Conservation (phyloP, 2,113 vertebrate species). For the Plectropomus leopardus region DNA sequence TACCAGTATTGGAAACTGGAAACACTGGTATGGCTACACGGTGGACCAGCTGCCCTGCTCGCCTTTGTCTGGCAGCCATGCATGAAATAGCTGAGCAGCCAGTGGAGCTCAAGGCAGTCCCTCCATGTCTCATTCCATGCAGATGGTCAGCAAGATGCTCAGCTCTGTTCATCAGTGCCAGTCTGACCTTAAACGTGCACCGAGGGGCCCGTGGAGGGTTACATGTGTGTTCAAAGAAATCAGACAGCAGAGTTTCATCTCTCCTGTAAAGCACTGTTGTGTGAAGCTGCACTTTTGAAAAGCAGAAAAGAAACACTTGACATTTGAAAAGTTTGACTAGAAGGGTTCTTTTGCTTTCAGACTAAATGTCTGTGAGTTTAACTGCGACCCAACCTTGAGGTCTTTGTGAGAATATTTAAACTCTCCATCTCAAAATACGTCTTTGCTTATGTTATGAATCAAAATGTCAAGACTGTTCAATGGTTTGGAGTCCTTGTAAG, state of each 20-base stretch:
- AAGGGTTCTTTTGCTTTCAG: constrained; percentile 40
- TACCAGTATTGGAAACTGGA: neutral
- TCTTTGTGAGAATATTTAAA: constrained; percentile 10
- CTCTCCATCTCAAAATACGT: neutral
- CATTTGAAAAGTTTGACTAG: constrained; percentile 29
- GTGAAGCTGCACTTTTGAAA: constrained; percentile 14
- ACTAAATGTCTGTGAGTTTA: constrained; percentile 24
- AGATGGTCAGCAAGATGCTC: constrained; percentile 22
- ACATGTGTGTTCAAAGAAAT: constrained; percentile 15
- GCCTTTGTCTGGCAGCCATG: neutral
- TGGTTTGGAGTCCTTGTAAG: constrained; percentile 25
- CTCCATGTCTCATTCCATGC: neutral
- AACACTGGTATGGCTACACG: neutral
- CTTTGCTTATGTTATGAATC: neutral
- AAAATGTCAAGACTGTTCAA: constrained; percentile 14
- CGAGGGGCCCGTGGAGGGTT: neutral
- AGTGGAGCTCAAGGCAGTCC: neutral
- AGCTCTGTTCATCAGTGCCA: neutral
- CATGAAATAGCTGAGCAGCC: constrained; percentile 7
- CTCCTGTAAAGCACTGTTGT: constrained; percentile 13
- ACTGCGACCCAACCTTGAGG: neutral
- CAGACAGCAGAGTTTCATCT: neutral
- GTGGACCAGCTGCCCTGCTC: constrained; percentile 12
- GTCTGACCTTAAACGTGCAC: neutral
- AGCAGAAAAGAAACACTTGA: constrained; percentile 32